Evolutionary conservation across 2,113 vertebrate species (phyloP), one percentile per base, ranked within the genome.

Genomic region (Platichthys flesus): DNA sequence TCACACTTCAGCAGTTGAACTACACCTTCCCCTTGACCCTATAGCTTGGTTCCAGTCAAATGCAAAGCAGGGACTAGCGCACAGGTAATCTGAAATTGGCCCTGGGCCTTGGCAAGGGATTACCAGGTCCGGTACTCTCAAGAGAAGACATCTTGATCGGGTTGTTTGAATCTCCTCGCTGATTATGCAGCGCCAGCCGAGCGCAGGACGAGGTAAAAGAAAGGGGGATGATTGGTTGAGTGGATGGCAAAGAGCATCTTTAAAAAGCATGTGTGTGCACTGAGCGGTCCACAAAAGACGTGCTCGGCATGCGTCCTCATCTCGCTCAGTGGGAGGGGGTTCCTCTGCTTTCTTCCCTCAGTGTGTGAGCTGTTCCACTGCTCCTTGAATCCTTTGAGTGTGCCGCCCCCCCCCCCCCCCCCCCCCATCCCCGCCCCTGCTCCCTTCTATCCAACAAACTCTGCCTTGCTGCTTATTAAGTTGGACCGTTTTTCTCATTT

Each of bases 231-330:
- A 89, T 79, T 81, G 84, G 76, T 74, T 47, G 69, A 40, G 3
- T 9, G 28, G 72, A 73, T 60, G 35, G 74, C 71, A 69, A 78
- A 67, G 73, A 88, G 85, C 83, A 86, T 89, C 81, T 92, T 88
- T 88, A 82, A 84, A 90, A 89, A 24, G 82, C 84, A 74, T 87
- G 52, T 71, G 73, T 63, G 84, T 86, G 82, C 85, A 83, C 75
- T 52, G 62, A 88, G 89, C 64, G 10, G 23, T 24, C 73, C 76
- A 88, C 86, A 91, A 92, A 90, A 78, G 88, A 61, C 64, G 0
- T 40, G 67, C 76, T 65, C 77, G 31, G 74, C 77, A 52, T 75
- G 88, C 74, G 66, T 83, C 83, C 67, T 80, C 56, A n/a, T 80
- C 76, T 82, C 40, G 58, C 77, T 71, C 81, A 14, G 28, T 78